Evolutionary conservation across 2,888 invertebrate genomes (phyloP).

Genomic region (Eilema sororculum): DNA sequence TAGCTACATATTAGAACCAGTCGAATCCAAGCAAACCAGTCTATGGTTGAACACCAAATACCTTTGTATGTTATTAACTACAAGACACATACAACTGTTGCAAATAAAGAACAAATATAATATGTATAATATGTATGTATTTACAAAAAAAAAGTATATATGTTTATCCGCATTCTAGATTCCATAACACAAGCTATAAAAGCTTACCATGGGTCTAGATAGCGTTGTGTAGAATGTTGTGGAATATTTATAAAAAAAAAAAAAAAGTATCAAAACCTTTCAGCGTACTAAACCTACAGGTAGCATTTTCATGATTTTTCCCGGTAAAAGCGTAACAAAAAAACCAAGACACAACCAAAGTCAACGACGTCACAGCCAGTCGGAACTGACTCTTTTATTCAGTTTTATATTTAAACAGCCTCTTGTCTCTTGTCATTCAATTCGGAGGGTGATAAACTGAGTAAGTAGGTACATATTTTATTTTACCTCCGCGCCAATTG

Average conservation of each 20-base stretch:
- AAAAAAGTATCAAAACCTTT: slow-evolving; percentile 61
- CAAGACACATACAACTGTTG: not conserved
- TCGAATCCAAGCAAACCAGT: no score
- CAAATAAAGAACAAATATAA: slow-evolving; percentile 33
- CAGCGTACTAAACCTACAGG: slow-evolving; percentile 48
- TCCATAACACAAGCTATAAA: no score
- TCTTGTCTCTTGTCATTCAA: slow-evolving; percentile 70
- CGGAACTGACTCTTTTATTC: slow-evolving; percentile 64
- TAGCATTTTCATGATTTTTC: slow-evolving; percentile 70
- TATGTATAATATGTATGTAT: no score
- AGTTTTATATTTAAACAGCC: slow-evolving; percentile 60
- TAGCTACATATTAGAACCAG: no score
- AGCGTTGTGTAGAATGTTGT: no score
- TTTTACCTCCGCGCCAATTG: slow-evolving; percentile 52
- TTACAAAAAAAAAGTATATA: no score
- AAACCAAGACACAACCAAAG: slow-evolving; percentile 56
- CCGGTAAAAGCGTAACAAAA: slow-evolving; percentile 57
- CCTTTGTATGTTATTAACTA: not conserved
- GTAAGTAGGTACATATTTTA: slow-evolving; percentile 55
- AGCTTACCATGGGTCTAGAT: no score
- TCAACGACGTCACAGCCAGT: slow-evolving; percentile 62
- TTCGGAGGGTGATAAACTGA: slow-evolving; percentile 42
- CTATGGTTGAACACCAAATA: no score
- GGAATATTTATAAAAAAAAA: no score
- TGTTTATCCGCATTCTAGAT: no score